A percentile compares a stretch with the other conserved stretches of the same genome.
Conservation (phyloP, 1,140 invertebrate species). For the Muscidifurax raptorellus region DNA sequence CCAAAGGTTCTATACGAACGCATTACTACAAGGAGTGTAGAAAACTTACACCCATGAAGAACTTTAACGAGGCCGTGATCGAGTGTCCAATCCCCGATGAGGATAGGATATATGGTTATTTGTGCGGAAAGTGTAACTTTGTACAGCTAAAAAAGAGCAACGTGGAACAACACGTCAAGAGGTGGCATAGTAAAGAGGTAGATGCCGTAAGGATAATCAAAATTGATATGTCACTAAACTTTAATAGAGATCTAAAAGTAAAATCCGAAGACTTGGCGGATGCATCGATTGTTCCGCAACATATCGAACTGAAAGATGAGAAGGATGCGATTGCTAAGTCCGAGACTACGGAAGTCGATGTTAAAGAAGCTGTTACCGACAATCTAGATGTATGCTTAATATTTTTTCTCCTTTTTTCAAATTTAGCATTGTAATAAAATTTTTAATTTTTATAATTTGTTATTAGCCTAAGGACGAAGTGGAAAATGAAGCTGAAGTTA, state of each 20-base stretch:
- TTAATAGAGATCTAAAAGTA: conserved; percentile 52
- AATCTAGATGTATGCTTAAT: background rate
- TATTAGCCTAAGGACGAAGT: background rate
- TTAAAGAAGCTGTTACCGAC: background rate
- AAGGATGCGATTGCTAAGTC: background rate
- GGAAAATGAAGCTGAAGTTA: background rate
- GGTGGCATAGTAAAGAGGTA: conserved; percentile 71
- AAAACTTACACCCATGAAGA: conserved; percentile 48
- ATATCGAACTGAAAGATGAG: conserved; percentile 46
- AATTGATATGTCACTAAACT: conserved; percentile 73
- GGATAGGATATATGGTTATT: conserved; percentile 77
- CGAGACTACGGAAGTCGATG: background rate
- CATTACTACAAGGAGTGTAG: conserved; percentile 74
- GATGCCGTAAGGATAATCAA: conserved; percentile 68
- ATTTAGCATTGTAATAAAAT: background rate
- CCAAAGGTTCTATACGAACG: conserved; percentile 70
- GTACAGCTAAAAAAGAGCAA: conserved; percentile 79
- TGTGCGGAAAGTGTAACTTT: conserved; percentile 82
- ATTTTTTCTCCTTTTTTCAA: background rate
- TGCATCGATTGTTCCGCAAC: background rate
- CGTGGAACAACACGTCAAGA: conserved; percentile 78
- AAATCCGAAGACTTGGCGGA: conserved; percentile 1
- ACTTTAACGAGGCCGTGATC: conserved; percentile 55
- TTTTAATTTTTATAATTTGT: background rate
- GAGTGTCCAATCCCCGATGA: conserved; percentile 63